These are phyloP conservation scores for Ariolimax columbianus DNA, from an alignment of 2,888 invertebrate genomes.

Conservation along the genomic window DNA sequence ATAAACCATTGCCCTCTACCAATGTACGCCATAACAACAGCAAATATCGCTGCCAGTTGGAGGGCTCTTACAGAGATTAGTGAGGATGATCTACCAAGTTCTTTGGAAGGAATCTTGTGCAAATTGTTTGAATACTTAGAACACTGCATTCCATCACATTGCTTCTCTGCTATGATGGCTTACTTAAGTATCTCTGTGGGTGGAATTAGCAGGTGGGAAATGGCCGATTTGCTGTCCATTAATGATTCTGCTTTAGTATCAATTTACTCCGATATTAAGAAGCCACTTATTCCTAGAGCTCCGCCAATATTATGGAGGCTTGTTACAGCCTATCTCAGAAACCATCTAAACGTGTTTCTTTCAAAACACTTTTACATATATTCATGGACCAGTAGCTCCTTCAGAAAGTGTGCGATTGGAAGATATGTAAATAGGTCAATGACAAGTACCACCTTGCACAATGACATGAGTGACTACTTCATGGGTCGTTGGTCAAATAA, in stretches of 20 bases:
- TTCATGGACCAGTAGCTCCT: conserved; percentile 42
- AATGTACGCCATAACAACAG: conserved; percentile 44
- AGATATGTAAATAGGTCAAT: conserved; percentile 30
- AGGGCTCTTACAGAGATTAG: neutral
- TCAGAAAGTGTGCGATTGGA: neutral
- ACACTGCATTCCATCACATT: conserved; percentile 40
- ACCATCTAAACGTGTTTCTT: conserved; percentile 37
- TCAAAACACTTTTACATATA: conserved; percentile 34
- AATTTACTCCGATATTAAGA: conserved; percentile 39
- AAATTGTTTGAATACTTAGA: conserved; percentile 33
- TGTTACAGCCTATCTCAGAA: conserved; percentile 26
- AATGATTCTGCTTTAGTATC: conserved; percentile 42
- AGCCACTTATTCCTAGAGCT: conserved; percentile 40
- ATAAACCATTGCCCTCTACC: conserved; percentile 46
- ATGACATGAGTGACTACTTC: conserved; percentile 47
- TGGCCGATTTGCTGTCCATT: conserved; percentile 50
- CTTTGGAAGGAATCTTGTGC: conserved; percentile 37
- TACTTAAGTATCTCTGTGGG: conserved; percentile 49
- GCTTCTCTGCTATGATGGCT: conserved; percentile 40
- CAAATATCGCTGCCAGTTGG: conserved; percentile 43
- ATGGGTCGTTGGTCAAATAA: conserved; percentile 43
- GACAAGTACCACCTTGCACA: conserved; percentile 19
- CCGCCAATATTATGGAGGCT: conserved; percentile 51
- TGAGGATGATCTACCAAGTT: conserved; percentile 40
- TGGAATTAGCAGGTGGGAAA: conserved; percentile 51